Evolutionary conservation across 2,797 vertebrate species (phyloP).

Genomic region (Lacerta agilis): DNA sequence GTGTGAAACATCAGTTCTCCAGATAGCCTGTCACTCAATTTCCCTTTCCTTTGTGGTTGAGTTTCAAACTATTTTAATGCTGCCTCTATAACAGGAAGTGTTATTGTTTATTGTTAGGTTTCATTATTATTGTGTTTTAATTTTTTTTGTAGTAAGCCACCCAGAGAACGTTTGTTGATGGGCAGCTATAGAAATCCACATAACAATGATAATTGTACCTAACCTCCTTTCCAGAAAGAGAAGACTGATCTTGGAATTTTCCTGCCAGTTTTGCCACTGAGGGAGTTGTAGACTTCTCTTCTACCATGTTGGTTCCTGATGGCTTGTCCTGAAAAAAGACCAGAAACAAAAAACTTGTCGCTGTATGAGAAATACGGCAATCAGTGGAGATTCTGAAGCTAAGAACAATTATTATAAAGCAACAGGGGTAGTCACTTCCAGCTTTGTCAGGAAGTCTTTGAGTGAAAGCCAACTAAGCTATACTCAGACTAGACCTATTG

Average conservation of each 20-base stretch:
- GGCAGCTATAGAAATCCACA: too few species aligned
- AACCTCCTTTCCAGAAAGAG: conserved; percentile 81
- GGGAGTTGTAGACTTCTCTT: conserved; percentile 79
- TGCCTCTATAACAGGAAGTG: too few species aligned
- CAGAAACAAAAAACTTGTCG: conserved; percentile 31
- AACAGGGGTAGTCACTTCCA: conserved; percentile 1
- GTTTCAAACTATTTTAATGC: too few species aligned
- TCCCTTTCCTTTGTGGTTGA: too few species aligned
- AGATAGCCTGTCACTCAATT: too few species aligned
- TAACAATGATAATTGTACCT: conserved; percentile 54
- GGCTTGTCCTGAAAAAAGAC: conserved; percentile 75
- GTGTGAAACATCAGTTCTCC: too few species aligned
- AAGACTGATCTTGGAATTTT: conserved; percentile 87
- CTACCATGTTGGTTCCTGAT: conserved; percentile 63
- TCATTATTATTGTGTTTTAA: too few species aligned
- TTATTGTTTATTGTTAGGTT: too few species aligned
- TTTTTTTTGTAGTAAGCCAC: too few species aligned
- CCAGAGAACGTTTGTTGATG: too few species aligned
- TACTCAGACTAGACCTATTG: neutral
- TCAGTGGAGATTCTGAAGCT: conserved; percentile 7
- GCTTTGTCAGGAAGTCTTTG: neutral
- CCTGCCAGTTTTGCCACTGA: conserved; percentile 93
- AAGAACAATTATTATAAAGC: conserved; percentile 44
- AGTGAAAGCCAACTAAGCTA: too few species aligned
- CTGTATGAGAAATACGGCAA: conserved; percentile 36